Evolutionary conservation across 2,888 invertebrate species (phyloP).

Genomic region (Aricia artaxerxes): DNA sequence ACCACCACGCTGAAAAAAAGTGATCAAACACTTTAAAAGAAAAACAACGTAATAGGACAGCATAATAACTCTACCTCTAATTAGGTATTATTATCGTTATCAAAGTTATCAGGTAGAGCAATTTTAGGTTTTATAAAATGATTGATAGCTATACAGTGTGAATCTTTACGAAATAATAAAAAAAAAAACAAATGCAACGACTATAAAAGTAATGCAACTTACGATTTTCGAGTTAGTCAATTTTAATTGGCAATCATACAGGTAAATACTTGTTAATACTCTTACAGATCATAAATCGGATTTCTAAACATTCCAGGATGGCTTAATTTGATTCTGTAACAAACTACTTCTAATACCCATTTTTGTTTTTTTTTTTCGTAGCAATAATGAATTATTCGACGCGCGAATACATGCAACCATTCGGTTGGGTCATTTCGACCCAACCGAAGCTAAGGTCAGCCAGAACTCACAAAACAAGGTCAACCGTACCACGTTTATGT

Average conservation of each 20-base stretch:
- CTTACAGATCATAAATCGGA: not conserved
- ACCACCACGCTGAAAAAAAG: not conserved
- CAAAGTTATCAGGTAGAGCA: not conserved
- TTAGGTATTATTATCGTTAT: not conserved
- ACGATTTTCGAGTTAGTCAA: conserved; percentile 2
- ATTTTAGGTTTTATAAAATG: conserved; percentile 9
- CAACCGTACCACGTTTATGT: conserved; percentile 53
- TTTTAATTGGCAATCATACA: not conserved
- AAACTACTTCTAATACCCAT: not conserved
- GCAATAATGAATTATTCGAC: conserved; percentile 26
- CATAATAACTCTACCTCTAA: not conserved
- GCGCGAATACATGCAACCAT: conserved; percentile 39
- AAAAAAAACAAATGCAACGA: conserved; percentile 22
- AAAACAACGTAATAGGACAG: not conserved
- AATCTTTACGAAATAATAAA: conserved; percentile 8
- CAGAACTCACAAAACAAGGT: conserved; percentile 52
- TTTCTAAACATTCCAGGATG: conserved; percentile 15
- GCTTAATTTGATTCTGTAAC: conserved; percentile 11
- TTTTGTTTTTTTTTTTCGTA: conserved; percentile 8
- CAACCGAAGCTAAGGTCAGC: conserved; percentile 47
- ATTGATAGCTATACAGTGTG: not conserved
- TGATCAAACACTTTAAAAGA: not conserved
- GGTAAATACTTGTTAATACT: conserved; percentile 8
- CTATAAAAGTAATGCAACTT: conserved; percentile 11
- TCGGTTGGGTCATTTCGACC: conserved; percentile 29